These are phyloP conservation scores for Pipistrellus pipistrellus DNA, from an alignment of 2,797 vertebrate species.

Conservation along the genomic window DNA sequence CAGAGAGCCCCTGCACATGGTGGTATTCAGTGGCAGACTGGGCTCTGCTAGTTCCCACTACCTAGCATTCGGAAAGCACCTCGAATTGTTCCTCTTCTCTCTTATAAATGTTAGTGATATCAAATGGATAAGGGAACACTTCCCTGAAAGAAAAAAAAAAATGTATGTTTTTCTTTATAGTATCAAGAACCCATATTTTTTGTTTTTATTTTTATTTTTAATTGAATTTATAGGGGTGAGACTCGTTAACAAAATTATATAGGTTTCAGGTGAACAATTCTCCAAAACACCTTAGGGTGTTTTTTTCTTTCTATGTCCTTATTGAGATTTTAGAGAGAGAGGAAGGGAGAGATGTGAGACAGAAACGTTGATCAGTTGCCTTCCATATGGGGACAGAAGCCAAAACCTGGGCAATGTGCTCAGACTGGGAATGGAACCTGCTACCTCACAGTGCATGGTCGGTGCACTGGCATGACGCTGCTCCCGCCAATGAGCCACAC, in stretches of 20 bases:
- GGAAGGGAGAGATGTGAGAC: neutral
- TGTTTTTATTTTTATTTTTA: neutral
- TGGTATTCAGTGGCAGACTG: neutral
- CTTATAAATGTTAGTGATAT: neutral
- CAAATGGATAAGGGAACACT: neutral
- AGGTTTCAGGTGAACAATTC: neutral
- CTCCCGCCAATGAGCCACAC: neutral
- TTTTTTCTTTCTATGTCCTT: neutral
- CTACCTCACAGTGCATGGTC: neutral
- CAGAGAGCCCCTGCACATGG: neutral
- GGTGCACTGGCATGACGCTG: neutral
- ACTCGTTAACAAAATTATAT: neutral
- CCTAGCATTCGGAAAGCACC: neutral
- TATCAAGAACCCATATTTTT: neutral
- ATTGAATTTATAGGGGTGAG: neutral
- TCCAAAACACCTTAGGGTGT: neutral
- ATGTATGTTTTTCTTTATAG: neutral
- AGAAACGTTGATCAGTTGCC: neutral
- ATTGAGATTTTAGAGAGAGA: neutral
- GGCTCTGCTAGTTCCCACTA: neutral
- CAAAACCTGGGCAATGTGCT: neutral
- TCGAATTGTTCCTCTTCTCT: neutral
- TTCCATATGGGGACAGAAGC: neutral
- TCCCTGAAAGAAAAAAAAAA: constrained; percentile 48
- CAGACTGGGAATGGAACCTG: neutral